phyloP scores from a whole-genome alignment of 2,797 vertebrate genomes.

The Pteropus rufus region DNA sequence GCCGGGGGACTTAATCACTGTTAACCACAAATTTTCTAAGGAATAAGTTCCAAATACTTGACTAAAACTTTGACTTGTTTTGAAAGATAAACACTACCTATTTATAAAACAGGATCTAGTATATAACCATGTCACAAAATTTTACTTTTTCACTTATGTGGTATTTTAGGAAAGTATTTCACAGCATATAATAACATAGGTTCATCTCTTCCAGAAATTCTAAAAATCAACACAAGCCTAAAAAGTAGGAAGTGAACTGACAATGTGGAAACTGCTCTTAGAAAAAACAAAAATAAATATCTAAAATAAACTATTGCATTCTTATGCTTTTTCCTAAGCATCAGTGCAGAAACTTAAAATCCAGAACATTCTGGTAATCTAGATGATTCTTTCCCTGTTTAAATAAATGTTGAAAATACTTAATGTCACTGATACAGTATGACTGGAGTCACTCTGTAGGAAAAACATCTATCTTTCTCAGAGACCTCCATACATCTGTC shows the following conservation, averaged over 20 bases:
- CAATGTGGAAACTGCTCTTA: not conserved
- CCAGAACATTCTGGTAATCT: not conserved
- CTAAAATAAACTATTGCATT: not conserved
- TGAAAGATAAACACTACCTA: not conserved
- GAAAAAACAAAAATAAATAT: not conserved
- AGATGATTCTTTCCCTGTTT: not conserved
- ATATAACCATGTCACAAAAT: not conserved
- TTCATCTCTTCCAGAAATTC: constrained; percentile 7
- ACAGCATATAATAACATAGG: not conserved
- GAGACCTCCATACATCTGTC: not conserved
- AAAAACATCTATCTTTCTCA: not conserved
- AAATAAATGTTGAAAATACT: not conserved
- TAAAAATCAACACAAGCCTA: not conserved
- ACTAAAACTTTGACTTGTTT: not conserved
- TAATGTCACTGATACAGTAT: not conserved
- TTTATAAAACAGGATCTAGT: not conserved
- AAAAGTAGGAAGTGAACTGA: not conserved
- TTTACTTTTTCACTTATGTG: not conserved
- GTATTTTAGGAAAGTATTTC: constrained; percentile 2
- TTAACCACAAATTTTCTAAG: not conserved
- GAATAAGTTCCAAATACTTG: not conserved
- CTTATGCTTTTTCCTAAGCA: not conserved
- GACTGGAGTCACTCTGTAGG: not conserved
- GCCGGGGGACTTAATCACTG: not conserved
- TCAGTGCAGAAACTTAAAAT: not conserved